These are phyloP conservation scores for Sitta carolinensis DNA, from an alignment of 2,797 vertebrate species.

Conservation along the genomic window DNA sequence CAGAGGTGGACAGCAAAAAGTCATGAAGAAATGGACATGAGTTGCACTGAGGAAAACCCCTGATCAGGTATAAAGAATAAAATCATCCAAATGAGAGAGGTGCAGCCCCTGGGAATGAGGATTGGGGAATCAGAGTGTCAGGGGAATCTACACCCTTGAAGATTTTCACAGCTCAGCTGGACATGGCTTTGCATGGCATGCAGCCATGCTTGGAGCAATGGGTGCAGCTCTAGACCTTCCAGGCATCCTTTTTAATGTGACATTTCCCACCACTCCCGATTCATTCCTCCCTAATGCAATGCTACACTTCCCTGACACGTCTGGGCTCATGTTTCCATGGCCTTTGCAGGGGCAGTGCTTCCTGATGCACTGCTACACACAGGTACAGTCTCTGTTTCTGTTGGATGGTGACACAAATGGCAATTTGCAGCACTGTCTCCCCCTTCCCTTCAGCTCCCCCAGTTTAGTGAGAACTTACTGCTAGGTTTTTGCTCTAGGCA, in stretches of 20 bases:
- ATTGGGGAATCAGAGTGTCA: not conserved
- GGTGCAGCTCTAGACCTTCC: not conserved
- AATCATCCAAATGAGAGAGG: not conserved
- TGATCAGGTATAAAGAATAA: not conserved
- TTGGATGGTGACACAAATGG: not conserved
- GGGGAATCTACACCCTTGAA: not conserved
- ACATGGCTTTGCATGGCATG: not conserved
- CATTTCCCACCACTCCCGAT: not conserved
- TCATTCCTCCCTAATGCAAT: not conserved
- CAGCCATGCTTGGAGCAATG: not conserved
- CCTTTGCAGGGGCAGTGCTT: not conserved
- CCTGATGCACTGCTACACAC: not conserved
- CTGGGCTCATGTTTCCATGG: not conserved
- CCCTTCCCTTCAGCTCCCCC: not conserved
- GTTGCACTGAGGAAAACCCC: not conserved
- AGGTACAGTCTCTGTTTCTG: not conserved
- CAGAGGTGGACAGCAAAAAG: not conserved
- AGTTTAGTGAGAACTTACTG: not conserved
- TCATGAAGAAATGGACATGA: not conserved
- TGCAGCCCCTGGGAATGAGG: not conserved
- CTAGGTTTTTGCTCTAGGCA: not conserved
- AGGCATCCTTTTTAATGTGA: not conserved
- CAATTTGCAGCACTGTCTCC: not conserved
- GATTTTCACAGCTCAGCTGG: not conserved
- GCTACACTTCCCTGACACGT: rapidly evolving